Evolutionary conservation across 2,888 invertebrate species (phyloP), one percentile per base, ranked within the genome.

Genomic region (Zonitis immaculata): DNA sequence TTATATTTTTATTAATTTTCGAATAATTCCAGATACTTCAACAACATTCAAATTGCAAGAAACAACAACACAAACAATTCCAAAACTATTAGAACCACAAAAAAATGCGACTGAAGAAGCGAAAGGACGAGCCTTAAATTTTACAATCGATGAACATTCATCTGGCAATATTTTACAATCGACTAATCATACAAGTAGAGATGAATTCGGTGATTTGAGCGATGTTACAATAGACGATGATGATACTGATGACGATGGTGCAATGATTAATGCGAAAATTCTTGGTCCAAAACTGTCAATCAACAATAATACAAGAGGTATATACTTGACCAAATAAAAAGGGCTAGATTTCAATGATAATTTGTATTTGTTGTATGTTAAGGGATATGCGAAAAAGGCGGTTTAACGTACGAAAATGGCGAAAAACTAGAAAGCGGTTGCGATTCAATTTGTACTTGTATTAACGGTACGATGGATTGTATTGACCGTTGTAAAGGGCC

Each of bases 361-460:
- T n/a, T n/a, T n/a, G n/a, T n/a, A n/a, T n/a, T n/a, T n/a, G n/a
- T n/a, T n/a, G n/a, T n/a, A n/a, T n/a, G n/a, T n/a, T n/a, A 12
- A 69, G 70, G 64, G 32, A 57, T 66, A 16, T 78, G 78, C 58
- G 65, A 70, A 56, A 72, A 76, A 59, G 75, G 74, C 11, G 78
- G 77, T 7, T 66, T 76, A 47, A 80, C 78, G 1, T 82, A 81
- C 58, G 73, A 75, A 46, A 73, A 85, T 47, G 91, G 91, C 1
- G 87, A 89, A 62, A 83, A 80, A 60, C 78, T 90, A 61, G 81
- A 86, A 54, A 80, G 85, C 32, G 88, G 83, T 42, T 93, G 92
- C 67, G 88, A 91, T 51, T 88, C 89, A 58, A 78, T 82, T 1
- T 92, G 92, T 68, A 84, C 85, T 20, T 92, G 92, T 67, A 76